Conservation (phyloP, 2,888 invertebrate genomes). For the Lasioglossum lativentre region DNA sequence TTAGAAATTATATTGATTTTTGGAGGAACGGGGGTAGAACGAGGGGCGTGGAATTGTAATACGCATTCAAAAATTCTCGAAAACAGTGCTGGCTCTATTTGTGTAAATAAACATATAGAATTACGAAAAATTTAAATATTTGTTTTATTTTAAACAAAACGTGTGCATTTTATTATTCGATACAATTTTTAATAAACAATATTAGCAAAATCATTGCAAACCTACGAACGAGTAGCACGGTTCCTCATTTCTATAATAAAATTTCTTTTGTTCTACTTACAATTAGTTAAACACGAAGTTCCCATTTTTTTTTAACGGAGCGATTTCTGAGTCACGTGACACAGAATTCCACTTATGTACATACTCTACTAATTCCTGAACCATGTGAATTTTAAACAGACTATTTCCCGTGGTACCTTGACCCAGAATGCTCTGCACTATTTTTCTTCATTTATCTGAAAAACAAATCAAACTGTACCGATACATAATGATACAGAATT, state of each 20-base stretch:
- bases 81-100: not conserved
- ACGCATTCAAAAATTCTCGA: not conserved
- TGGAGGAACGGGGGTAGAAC: not conserved
- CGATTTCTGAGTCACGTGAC: not conserved
- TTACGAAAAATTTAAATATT: not conserved
- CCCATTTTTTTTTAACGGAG: not conserved
- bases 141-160: not conserved
- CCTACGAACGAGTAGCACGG: not conserved
- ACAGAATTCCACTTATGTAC: slow-evolving; percentile 13
- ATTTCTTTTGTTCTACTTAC: not conserved
- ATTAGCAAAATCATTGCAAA: not conserved
- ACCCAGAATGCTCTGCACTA: not conserved
- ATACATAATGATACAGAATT: not conserved
- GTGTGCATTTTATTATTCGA: not conserved
- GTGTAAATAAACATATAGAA: not conserved
- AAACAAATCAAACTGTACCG: not conserved
- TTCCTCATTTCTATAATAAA: not conserved
- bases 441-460: not conserved
- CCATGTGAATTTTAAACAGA: not conserved
- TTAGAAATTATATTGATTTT: not conserved
- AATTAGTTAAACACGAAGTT: not conserved
- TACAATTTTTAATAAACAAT: not conserved
- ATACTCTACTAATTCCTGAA: not conserved
- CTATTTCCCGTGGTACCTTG: not conserved
- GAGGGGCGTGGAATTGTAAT: not conserved